Evolutionary conservation across 2,888 invertebrate genomes (phyloP).

Genomic region (Diaphora mendica): DNA sequence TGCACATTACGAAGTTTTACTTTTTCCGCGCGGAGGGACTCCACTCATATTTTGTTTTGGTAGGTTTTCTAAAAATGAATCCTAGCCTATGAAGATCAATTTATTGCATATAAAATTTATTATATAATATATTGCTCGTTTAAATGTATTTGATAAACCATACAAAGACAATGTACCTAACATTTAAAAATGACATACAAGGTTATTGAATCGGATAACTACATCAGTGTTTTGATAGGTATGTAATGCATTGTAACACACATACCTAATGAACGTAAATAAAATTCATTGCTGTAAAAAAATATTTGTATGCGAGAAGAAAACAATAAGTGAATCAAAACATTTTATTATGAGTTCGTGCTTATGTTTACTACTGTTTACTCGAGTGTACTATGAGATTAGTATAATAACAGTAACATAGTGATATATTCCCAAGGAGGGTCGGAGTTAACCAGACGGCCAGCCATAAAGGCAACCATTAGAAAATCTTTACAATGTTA

Average conservation of each 20-base stretch:
- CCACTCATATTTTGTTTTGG: no score
- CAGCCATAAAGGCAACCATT: background rate
- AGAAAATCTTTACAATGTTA: background rate
- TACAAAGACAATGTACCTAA: no score
- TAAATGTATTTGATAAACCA: no score
- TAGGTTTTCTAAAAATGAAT: no score
- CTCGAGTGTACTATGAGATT: background rate
- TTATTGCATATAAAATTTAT: no score
- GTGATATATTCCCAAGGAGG: background rate
- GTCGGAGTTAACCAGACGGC: background rate
- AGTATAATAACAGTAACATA: background rate
- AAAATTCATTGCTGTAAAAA: background rate
- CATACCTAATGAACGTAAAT: background rate
- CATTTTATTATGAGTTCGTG: background rate
- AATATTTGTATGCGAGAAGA: background rate
- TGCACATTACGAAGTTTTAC: no score
- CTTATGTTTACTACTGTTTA: background rate
- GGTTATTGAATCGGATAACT: background rate
- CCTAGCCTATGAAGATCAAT: no score
- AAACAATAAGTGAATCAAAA: background rate
- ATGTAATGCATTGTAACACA: background rate
- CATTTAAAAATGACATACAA: background rate
- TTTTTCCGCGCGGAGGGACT: no score
- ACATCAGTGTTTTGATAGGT: background rate
- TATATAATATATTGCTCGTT: no score